Base-by-base conservation (phyloP, 37 sponge, comb jelly and placozoan species). In the Petrosia ficiformis region DNA sequence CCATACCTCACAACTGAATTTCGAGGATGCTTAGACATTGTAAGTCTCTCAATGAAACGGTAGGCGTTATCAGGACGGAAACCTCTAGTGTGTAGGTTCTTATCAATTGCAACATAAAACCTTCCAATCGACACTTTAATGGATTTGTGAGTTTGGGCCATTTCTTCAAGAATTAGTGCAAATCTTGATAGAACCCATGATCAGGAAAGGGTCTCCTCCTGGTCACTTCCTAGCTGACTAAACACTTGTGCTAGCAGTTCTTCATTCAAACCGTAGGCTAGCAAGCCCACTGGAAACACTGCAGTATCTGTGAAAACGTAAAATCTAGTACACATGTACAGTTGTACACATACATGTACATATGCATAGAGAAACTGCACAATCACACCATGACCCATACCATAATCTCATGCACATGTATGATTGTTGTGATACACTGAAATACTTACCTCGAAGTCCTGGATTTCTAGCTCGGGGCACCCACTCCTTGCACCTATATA, bases 101-200 rank as follows among this genome's bases (percentile, higher is more conserved):
- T 66, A 67, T 78, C 78, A 29, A 78, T 78, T 42, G 78, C 52
- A 28, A 67, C 16, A 48, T 78, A 78, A 67, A 78, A 67, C 64
- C 52, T 10, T 8, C 78, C 78, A 25, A 78, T 63, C 44, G 68
- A 38, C 6, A 70, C 54, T 35, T 67, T 78, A 4, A 24, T 39
- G 32, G 67, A 48, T 33, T 26, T 60, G 36, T 38, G 4, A 61
- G 59, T 42, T 64, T n/a, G 39, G 63, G 63, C 54, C 54, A 48
- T 48, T 48, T 48, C 54, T 48, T 48, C 54, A 48, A 14, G 54
- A 48, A 48, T 10, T 22, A 5, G 39, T 76, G 77, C n/a, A 76
- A 76, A 39, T 64, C 22, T 40, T 76, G 56, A 59, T 76, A 76
- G 11, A 76, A 76, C 5, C 39, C 38, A 29, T 61, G 4, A 26